Evolutionary conservation across 2,797 vertebrate genomes (phyloP).

Genomic region (Trachurus trachurus): DNA sequence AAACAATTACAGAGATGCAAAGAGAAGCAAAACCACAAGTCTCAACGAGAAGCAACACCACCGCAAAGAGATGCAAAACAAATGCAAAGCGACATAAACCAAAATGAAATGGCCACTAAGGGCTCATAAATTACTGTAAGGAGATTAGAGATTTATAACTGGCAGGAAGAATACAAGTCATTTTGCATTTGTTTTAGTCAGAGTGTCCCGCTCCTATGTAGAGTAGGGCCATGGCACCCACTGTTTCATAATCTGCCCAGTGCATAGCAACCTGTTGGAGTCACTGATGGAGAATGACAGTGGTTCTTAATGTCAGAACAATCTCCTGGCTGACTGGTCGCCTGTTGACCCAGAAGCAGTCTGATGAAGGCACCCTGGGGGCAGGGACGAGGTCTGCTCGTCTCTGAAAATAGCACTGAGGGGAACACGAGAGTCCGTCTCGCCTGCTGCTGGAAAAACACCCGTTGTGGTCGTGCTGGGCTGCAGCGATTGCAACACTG

Average conservation of each 20-base stretch:
- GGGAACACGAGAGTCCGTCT: slow-evolving; percentile 63
- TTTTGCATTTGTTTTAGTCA: background rate
- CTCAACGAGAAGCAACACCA: background rate
- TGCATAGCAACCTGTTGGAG: background rate
- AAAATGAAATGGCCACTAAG: background rate
- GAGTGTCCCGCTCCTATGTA: background rate
- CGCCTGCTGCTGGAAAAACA: slow-evolving; percentile 72
- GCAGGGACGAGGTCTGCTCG: slow-evolving; percentile 43
- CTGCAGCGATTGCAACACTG: slow-evolving; percentile 77
- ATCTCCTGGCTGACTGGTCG: background rate
- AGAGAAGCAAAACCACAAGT: background rate
- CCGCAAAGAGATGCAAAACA: background rate
- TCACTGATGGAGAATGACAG: slow-evolving; percentile 5
- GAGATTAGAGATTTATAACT: background rate
- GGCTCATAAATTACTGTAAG: background rate
- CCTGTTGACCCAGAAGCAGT: slow-evolving; percentile 36
- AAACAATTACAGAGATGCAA: background rate
- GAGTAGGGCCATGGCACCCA: background rate
- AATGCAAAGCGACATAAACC: background rate
- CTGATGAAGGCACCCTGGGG: slow-evolving; percentile 27
- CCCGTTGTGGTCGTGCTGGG: slow-evolving; percentile 30
- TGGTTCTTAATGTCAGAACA: background rate
- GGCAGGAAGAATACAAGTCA: background rate
- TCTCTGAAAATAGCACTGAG: slow-evolving; percentile 83
- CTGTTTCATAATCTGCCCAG: background rate